Evolutionary conservation across 2,113 vertebrate genomes (phyloP).

Genomic region (Cyprinodon tularosa): DNA sequence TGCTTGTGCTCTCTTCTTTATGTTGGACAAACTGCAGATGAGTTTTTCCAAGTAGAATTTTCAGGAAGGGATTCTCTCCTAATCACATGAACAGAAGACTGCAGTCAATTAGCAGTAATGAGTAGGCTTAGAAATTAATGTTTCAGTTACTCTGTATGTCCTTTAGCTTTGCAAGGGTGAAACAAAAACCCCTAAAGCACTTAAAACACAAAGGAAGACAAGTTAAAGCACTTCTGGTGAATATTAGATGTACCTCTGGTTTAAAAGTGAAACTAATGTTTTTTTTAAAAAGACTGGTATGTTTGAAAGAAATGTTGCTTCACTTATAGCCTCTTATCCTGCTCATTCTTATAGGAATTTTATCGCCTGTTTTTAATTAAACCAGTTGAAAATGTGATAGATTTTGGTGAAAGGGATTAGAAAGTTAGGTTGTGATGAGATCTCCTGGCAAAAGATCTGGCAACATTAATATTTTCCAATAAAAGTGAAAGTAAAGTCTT

Average conservation of each 20-base stretch:
- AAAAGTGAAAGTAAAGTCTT: too few species aligned
- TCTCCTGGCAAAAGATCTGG: too few species aligned
- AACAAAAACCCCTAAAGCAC: conserved; percentile 25
- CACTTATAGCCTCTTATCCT: neutral
- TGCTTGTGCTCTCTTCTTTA: neutral
- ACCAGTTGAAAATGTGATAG: conserved; percentile 10
- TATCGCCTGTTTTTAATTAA: neutral
- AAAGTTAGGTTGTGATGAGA: neutral
- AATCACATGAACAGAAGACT: neutral
- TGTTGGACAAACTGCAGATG: conserved; percentile 6
- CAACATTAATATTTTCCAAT: too few species aligned
- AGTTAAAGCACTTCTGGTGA: conserved; percentile 26
- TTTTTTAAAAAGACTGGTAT: neutral
- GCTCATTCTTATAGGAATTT: neutral
- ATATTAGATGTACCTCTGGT: conserved; percentile 15
- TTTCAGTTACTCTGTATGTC: conserved; percentile 12
- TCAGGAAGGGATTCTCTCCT: conserved; percentile 18
- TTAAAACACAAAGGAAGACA: conserved; percentile 12
- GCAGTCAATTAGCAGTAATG: neutral
- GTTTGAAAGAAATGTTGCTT: conserved; percentile 17
- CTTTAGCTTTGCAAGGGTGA: conserved; percentile 11
- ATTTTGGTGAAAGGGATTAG: conserved; percentile 9
- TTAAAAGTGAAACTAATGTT: conserved; percentile 17
- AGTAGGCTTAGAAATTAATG: neutral
- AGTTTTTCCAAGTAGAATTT: conserved; percentile 27